Evolutionary conservation across 53 echinoderm and acorn worm genomes (phyloP).

Genomic region (Echinometra lucunter): DNA sequence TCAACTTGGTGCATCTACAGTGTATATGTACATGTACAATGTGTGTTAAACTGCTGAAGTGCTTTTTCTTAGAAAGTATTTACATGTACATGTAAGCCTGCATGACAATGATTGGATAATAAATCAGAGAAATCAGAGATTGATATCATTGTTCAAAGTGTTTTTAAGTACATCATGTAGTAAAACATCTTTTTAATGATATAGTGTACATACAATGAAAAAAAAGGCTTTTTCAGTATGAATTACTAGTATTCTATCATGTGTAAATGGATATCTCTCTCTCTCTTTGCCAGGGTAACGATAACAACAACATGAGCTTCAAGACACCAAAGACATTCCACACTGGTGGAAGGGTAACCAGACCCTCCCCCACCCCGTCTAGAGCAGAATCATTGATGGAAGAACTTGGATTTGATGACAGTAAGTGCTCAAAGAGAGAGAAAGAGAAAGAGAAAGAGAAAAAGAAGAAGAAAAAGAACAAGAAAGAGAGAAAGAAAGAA

Average conservation of each 20-base stretch:
- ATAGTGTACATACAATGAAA: no score
- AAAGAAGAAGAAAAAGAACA: not conserved
- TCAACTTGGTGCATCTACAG: no score
- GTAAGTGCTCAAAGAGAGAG: slow-evolving; percentile 37
- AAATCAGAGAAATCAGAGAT: no score
- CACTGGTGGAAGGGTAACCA: slow-evolving; percentile 25
- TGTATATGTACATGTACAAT: no score
- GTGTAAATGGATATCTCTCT: not conserved
- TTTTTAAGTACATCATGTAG: no score
- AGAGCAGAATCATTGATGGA: slow-evolving; percentile 86
- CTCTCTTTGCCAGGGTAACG: slow-evolving; percentile 30
- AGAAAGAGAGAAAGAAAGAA: not conserved
- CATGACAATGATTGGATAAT: no score
- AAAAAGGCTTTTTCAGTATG: no score
- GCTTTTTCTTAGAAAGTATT: no score
- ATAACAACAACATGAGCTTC: slow-evolving; percentile 69
- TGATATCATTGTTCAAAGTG: no score
- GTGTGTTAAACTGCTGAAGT: no score
- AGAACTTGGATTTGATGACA: slow-evolving; percentile 82
- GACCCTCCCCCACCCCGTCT: slow-evolving; percentile 89
- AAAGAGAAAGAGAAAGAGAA: not conserved
- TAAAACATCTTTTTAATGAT: no score
- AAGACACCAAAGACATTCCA: slow-evolving; percentile 83
- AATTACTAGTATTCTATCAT: not conserved
- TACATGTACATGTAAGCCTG: no score